Evolutionary conservation across 2,113 vertebrate genomes (phyloP), one percentile per base, ranked within the genome.

Genomic region (Pachycephala philippinensis): DNA sequence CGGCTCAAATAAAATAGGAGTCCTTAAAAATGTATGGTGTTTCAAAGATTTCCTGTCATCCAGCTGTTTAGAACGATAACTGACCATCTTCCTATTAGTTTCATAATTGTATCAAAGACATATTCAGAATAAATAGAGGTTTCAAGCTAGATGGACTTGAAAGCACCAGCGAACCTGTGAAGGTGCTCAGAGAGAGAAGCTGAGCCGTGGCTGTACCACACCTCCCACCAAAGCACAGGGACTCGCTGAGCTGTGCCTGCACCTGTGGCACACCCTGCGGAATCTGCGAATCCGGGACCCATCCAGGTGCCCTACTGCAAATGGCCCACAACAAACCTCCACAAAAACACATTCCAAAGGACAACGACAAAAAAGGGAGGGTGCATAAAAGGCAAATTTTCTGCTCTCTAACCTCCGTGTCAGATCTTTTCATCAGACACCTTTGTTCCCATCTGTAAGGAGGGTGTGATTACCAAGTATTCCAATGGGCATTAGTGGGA

Each of bases 251-350:
- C 44, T n/a, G 49, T 22, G 65, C 47, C 72, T 52, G 49, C 47
- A 57, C 13, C 20, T 0, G 2, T 2, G 52, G 19, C 8, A 14
- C 10, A 44, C 13, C 6, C 40, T 6, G 35, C 0, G 45, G 21
- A 53, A 59, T 1, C 53, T 11, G 40, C 26, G 39, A 72, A 76
- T 40, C 12, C n/a, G 20, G 4, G 1, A 15, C 12, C 57, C 24
- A 1, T 2, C 33, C 26, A 39, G 27, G 15, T 23, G n/a, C 20
- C 26, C 40, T 5, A 3, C 18, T 81, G 49, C 50, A 65, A 39
- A 56, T 11, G 21, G 16, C 76, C 9, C 3, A 49, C n/a, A 84
- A 61, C 28, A 52, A 31, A 71, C 3, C 20, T 23, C 24, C 49
- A 77, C 37, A 50, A 35, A 54, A 63, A 15, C 54, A 81, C 3